Conservation (phyloP, 2,797 vertebrate genomes). For the Gila robusta region DNA sequence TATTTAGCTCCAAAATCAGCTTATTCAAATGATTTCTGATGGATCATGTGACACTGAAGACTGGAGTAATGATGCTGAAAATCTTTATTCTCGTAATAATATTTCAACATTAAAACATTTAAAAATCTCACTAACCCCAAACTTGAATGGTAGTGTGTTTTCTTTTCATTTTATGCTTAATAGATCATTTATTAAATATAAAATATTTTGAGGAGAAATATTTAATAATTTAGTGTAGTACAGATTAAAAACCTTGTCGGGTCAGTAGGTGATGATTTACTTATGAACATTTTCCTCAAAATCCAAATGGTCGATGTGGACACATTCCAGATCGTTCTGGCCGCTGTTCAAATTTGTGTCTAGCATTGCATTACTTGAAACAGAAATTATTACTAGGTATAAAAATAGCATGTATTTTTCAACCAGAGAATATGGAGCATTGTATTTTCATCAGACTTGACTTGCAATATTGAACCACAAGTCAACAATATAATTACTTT, state of each 20-base stretch:
- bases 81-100: background rate
- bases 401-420: background rate
- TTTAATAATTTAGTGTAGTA: background rate
- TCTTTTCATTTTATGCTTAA: background rate
- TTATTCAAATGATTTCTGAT: background rate
- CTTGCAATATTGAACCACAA: constrained; percentile 48
- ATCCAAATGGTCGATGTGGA: background rate
- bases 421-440: background rate
- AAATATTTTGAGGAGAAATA: background rate
- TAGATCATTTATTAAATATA: background rate
- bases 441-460: constrained; percentile 10
- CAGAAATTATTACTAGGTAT: background rate
- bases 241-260: background rate
- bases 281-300: background rate
- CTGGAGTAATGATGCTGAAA: too few species aligned
- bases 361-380: background rate
- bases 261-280: background rate
- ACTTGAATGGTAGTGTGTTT: background rate
- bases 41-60: background rate
- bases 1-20: background rate
- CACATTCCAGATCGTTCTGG: background rate
- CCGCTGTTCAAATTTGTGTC: background rate
- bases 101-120: too few species aligned
- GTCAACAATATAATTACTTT: constrained; percentile 54
- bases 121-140: background rate